Base-by-base conservation (phyloP, 2,113 vertebrate species). In the Colaptes auratus region DNA sequence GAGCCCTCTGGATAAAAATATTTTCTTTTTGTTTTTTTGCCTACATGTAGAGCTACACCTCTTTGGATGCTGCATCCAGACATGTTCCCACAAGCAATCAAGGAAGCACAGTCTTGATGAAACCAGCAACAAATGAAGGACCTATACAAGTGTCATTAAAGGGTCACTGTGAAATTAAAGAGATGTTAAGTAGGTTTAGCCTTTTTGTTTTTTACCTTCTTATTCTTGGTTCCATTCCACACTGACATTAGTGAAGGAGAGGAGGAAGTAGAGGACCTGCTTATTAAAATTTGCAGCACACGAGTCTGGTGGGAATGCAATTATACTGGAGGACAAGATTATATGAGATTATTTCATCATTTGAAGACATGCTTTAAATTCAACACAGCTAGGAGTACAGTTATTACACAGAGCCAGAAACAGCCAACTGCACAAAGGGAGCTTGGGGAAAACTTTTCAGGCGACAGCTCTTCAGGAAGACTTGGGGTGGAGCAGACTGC, bases 311-410 rank as follows among this genome's bases (percentile, higher is more conserved):
- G 85, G 75, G 85, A 96, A 92, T 0, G 0, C 85, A 92, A 52
- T 87, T 82, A 85, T 74, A 92, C 50, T 4, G 4, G 78, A 91
- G 70, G 75, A 95, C 71, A 91, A 85, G 88, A 94, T 89, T 79
- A 89, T 71, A 72, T 19, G 67, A 92, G 82, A 95, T 93, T 82
- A 82, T 76, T 95, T 92, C 66, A 96, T 92, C 84, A 65, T 66
- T 58, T 82, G 82, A 95, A 96, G 89, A 87, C 82, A 82, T 86
- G 78, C 82, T 91, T 91, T 82, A 96, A 95, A 96, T 91, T 91
- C 84, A 96, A 69, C 44, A n/a, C 3, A 0, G 33, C 15, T 52
- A 69, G n/a, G 44, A 91, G 23, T 48, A 55, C 7, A 50, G 35
- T 30, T 79, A 48, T 50, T 35, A 19, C 39, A 53, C 13, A 35